phyloP scores from a whole-genome alignment of 92 coral and sea anemone species.

The Nematostella vectensis region DNA sequence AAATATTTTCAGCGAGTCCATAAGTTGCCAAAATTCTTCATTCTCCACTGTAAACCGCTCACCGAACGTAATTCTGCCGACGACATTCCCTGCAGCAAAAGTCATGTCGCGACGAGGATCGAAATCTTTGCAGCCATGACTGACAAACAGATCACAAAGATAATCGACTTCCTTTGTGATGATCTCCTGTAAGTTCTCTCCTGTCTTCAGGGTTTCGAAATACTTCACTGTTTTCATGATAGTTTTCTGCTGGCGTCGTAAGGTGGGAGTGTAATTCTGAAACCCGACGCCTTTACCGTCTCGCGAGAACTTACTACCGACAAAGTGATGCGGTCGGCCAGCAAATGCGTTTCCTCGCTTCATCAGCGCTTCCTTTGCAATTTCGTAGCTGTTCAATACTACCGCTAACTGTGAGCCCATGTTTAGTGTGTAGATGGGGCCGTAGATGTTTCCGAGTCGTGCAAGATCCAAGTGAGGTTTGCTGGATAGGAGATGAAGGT shows the following conservation, averaged over 20 bases:
- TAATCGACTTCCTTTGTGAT: slow-evolving; percentile 48
- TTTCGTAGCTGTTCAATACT: slow-evolving; percentile 52
- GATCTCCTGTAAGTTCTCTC: slow-evolving; percentile 26
- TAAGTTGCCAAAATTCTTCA: slow-evolving; percentile 42
- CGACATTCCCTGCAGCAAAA: slow-evolving; percentile 51
- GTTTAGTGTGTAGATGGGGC: slow-evolving; percentile 52
- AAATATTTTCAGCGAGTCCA: slow-evolving; percentile 40
- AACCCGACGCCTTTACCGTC: slow-evolving; percentile 52
- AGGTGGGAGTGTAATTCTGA: slow-evolving; percentile 37
- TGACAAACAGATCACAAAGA: slow-evolving; percentile 26
- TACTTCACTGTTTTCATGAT: slow-evolving; percentile 31
- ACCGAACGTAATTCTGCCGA: slow-evolving; percentile 53
- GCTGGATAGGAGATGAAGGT: slow-evolving; percentile 46
- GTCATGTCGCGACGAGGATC: slow-evolving; percentile 37
- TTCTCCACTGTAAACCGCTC: slow-evolving; percentile 39
- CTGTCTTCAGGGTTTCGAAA: slow-evolving; percentile 24
- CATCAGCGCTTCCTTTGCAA: slow-evolving; percentile 74
- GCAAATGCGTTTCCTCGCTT: slow-evolving; percentile 54
- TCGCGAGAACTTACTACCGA: slow-evolving; percentile 53
- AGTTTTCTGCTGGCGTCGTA: slow-evolving; percentile 56
- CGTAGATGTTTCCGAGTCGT: slow-evolving; percentile 45
- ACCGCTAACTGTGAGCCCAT: slow-evolving; percentile 58
- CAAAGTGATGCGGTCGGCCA: slow-evolving; percentile 60
- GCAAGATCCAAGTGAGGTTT: slow-evolving; percentile 52
- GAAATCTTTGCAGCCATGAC: slow-evolving; percentile 31